Percentiles rank a stretch among this genome's conserved stretches.
Evolutionary conservation across 2,888 invertebrate genomes (phyloP).

Genomic region (Agrotis exclamationis): DNA sequence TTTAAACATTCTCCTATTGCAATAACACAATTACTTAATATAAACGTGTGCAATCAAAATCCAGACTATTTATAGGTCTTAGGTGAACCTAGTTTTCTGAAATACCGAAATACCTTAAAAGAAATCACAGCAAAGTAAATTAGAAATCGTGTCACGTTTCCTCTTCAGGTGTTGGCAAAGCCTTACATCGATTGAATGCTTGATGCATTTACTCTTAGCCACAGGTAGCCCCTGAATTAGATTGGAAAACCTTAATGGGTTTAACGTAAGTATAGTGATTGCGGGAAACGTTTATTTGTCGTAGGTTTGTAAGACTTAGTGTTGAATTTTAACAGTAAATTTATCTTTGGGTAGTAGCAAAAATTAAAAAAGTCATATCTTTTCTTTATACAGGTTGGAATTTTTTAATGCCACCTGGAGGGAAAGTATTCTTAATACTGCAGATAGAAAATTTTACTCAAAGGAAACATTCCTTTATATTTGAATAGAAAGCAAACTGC

Average conservation of each 20-base stretch:
- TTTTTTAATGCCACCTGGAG: no score
- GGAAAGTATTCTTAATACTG: no score
- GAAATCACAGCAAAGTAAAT: background rate
- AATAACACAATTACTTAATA: no score
- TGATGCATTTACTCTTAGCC: conserved; percentile 19
- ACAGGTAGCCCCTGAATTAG: conserved; percentile 9
- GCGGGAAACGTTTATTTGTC: conserved; percentile 1
- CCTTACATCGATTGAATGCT: conserved; percentile 18
- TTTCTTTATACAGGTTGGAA: no score
- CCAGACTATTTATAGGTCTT: background rate
- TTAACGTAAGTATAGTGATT: conserved; percentile 11
- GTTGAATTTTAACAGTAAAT: background rate
- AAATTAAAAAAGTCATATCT: no score
- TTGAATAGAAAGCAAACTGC: no score
- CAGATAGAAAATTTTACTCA: no score
- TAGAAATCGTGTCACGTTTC: conserved; percentile 23
- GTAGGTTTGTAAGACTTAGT: background rate
- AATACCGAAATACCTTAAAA: background rate
- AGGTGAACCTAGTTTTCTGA: background rate
- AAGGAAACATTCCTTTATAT: no score
- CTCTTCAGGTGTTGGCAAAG: conserved; percentile 8
- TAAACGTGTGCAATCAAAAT: no score
- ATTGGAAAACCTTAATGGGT: conserved; percentile 17
- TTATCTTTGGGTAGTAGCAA: no score
- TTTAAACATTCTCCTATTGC: no score